Conservation (phyloP, 2,888 invertebrate species). For the Andrena praecox region DNA sequence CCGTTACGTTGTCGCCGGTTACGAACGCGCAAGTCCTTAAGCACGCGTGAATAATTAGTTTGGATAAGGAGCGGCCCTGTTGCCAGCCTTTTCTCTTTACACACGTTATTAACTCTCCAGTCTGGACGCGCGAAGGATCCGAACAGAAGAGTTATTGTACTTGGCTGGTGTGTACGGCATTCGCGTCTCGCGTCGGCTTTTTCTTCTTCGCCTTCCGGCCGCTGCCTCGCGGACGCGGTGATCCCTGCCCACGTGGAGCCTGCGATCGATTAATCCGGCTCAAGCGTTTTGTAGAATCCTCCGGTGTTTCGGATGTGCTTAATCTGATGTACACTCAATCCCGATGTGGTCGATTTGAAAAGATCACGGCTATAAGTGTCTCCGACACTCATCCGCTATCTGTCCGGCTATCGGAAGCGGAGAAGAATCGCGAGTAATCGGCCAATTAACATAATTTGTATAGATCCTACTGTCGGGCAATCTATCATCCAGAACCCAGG, state of each 20-base stretch:
- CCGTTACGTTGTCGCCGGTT: slow-evolving; percentile 19
- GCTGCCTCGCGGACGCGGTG: slow-evolving; percentile 15
- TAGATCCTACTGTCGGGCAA: neutral
- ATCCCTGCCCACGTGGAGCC: slow-evolving; percentile 14
- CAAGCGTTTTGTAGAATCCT: neutral
- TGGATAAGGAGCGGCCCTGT: slow-evolving; percentile 71
- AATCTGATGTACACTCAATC: too few species aligned
- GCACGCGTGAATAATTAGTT: slow-evolving; percentile 79
- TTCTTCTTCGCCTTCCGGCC: slow-evolving; percentile 23
- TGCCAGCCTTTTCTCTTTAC: slow-evolving; percentile 78
- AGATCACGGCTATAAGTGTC: neutral
- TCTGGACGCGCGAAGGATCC: slow-evolving; percentile 67
- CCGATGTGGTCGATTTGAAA: neutral
- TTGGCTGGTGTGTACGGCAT: slow-evolving; percentile 21
- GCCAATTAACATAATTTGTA: slow-evolving; percentile 33
- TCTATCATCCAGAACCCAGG: neutral
- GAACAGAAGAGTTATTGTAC: slow-evolving; percentile 77
- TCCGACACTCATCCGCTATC: neutral
- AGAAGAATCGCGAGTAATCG: slow-evolving; percentile 25
- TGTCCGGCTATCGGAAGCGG: neutral
- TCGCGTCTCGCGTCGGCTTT: slow-evolving; percentile 37
- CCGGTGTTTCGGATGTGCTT: too few species aligned
- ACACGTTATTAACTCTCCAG: slow-evolving; percentile 79
- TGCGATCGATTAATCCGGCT: slow-evolving; percentile 27
- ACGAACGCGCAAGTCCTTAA: slow-evolving; percentile 62